These are phyloP conservation scores for Exocentrus adspersus DNA, from an alignment of 2,888 invertebrate genomes.

Conservation along the genomic window DNA sequence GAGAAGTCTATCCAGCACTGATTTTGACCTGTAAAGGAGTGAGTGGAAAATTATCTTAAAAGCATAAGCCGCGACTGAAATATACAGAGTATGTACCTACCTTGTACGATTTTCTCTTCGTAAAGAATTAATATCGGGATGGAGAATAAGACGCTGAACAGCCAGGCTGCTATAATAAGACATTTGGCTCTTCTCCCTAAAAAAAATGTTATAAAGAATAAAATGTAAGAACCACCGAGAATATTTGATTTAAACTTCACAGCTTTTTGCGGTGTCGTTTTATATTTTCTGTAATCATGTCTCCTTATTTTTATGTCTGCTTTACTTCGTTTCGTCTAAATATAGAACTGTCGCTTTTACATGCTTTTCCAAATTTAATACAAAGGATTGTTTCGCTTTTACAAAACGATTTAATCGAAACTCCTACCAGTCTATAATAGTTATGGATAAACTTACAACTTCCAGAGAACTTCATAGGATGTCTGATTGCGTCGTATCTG, in stretches of 20 bases:
- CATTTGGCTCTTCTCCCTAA: conserved; percentile 84
- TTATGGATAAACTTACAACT: conserved; percentile 85
- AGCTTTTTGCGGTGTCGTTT: not conserved
- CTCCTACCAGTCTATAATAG: too few relatives aligned
- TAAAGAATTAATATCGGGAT: conserved; percentile 82
- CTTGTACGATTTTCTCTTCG: conserved; percentile 79
- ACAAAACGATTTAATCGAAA: too few relatives aligned
- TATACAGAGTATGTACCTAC: conserved; percentile 62
- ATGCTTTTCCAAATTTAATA: too few relatives aligned
- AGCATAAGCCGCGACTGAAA: too few relatives aligned
- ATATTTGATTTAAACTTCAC: conserved; percentile 6
- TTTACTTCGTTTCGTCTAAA: too few relatives aligned
- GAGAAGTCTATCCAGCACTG: conserved; percentile 91
- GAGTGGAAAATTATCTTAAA: not conserved
- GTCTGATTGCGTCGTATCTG: conserved; percentile 91
- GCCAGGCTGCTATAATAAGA: conserved; percentile 84
- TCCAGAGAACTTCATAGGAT: conserved; percentile 93
- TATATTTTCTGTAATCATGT: too few relatives aligned
- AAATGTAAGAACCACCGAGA: not conserved
- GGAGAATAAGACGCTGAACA: conserved; percentile 81
- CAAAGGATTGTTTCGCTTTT: too few relatives aligned
- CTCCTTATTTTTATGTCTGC: too few relatives aligned
- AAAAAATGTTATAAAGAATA: conserved; percentile 48
- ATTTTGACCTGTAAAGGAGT: conserved; percentile 64
- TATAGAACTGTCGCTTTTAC: too few relatives aligned